Conservation (phyloP, 2,797 vertebrate genomes). For the Melanotaenia trifasciata region DNA sequence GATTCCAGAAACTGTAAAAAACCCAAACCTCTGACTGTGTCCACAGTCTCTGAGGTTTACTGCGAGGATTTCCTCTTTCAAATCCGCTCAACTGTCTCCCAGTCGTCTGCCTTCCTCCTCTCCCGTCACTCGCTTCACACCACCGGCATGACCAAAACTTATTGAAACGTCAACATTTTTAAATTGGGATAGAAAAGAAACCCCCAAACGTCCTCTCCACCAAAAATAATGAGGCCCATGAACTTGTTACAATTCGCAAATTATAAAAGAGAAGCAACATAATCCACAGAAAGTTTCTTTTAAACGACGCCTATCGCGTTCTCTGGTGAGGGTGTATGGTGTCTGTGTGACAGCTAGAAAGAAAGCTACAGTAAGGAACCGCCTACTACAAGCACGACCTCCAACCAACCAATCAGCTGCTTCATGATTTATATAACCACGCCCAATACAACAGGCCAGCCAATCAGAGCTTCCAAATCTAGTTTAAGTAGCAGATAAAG, state of each 20-base stretch:
- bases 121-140: constrained; percentile 34
- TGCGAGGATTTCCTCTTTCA: constrained; percentile 56
- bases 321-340: constrained; percentile 18
- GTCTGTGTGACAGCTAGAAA: constrained; percentile 30
- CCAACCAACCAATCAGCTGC: constrained; percentile 51
- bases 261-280: not conserved
- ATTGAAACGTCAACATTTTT: constrained; percentile 23
- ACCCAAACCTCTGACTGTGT: not conserved
- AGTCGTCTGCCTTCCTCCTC: constrained; percentile 14
- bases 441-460: constrained; percentile 24
- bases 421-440: not conserved
- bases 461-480: constrained; percentile 53
- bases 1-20: not conserved
- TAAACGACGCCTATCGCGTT: not conserved
- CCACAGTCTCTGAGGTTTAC: not conserved
- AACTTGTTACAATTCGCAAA: not conserved
- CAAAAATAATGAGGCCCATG: rapidly evolving
- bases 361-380: constrained; percentile 59
- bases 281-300: not conserved
- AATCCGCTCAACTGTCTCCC: constrained; percentile 35
- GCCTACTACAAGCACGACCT: constrained; percentile 31
- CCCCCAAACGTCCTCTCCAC: not conserved
- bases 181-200: not conserved
- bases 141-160: constrained; percentile 35
- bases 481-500: not conserved